Evolutionary conservation across 2,113 vertebrate species (phyloP), one percentile per base, ranked within the genome.

Genomic region (Onychostoma macrolepis): DNA sequence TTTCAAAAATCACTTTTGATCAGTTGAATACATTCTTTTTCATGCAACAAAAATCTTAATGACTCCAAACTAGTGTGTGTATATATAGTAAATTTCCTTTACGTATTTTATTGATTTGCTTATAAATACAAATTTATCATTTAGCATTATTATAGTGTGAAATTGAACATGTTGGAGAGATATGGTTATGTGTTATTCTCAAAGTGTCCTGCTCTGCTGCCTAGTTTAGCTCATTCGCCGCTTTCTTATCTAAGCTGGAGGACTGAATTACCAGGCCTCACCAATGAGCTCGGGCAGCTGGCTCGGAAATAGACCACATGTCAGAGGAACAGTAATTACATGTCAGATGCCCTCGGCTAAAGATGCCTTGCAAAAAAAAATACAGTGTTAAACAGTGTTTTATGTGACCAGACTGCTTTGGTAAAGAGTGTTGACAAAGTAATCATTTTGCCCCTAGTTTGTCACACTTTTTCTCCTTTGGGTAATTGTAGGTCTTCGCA

Each of bases 211-310:
- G 17, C 24, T 80, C 76, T 33, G 69, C 81, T 87, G 53, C 71
- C 28, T 19, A 41, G 72, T 63, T 21, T 43, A 75, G 58, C 84
- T 86, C 84, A 84, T 75, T n/a, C n/a, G 86, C 87, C 87, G 86
- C 81, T 91, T 93, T 88, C 82, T 93, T 90, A 92, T 92, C 90
- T 83, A 10, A 56, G 65, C 28, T 48, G 48, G 24, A 89, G 88
- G 86, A 92, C 88, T 86, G 53, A 92, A 92, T 90, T 89, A 89
- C 89, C 90, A 90, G 86, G 48, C 80, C 80, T 87, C 84, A 81
- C 80, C 88, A 56, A 61, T 76, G 24, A 86, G 85, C 86, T 50
- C 87, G 85, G 83, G 84, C 67, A 8, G 72, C 74, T 50, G 87
- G 75, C 82, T 81, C 80, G 1, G 26, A 85, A 87, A 90, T 74